A percentile compares a stretch with the other conserved stretches of the same genome.
Evolutionary conservation across 2,797 vertebrate genomes (phyloP).

Genomic region (Darevskia mixta): DNA sequence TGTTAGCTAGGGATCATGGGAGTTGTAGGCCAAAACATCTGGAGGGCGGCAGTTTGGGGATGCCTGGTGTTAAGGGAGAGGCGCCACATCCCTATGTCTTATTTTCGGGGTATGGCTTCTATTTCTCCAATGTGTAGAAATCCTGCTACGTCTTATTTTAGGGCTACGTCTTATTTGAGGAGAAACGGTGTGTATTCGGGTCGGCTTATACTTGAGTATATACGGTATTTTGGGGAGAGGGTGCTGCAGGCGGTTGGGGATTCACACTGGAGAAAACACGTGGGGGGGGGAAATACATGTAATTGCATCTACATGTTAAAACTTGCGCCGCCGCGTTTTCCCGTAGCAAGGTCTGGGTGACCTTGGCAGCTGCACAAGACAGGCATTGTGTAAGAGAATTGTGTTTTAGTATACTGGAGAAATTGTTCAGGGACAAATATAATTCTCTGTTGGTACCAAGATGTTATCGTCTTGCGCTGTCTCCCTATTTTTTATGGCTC

Average conservation of each 20-base stretch:
- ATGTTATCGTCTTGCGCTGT: slow-evolving; percentile 15
- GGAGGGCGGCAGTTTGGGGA: too few species aligned
- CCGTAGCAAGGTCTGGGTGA: slow-evolving; percentile 69
- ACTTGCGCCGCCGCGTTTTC: slow-evolving; percentile 62
- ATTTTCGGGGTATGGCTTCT: too few species aligned
- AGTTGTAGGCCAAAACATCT: too few species aligned
- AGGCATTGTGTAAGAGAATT: slow-evolving; percentile 70
- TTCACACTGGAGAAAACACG: slow-evolving; percentile 32
- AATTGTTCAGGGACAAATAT: slow-evolving; percentile 66
- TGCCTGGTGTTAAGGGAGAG: too few species aligned
- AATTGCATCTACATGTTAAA: slow-evolving; percentile 45
- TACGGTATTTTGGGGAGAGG: neutral
- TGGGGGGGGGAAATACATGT: slow-evolving; percentile 48
- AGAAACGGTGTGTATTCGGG: too few species aligned
- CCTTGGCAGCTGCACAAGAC: slow-evolving; percentile 69
- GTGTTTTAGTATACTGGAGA: slow-evolving; percentile 65
- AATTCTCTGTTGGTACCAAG: neutral
- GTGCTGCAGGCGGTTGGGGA: slow-evolving; percentile 46
- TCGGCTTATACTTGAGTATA: too few species aligned
- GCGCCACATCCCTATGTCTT: too few species aligned
- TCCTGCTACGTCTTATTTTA: too few species aligned
- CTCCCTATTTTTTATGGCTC: slow-evolving; percentile 5
- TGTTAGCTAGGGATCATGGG: too few species aligned
- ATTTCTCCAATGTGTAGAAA: too few species aligned
- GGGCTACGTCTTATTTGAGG: too few species aligned